Evolutionary conservation across 2,888 invertebrate genomes (phyloP).

Genomic region (Parasteatoda lunata): DNA sequence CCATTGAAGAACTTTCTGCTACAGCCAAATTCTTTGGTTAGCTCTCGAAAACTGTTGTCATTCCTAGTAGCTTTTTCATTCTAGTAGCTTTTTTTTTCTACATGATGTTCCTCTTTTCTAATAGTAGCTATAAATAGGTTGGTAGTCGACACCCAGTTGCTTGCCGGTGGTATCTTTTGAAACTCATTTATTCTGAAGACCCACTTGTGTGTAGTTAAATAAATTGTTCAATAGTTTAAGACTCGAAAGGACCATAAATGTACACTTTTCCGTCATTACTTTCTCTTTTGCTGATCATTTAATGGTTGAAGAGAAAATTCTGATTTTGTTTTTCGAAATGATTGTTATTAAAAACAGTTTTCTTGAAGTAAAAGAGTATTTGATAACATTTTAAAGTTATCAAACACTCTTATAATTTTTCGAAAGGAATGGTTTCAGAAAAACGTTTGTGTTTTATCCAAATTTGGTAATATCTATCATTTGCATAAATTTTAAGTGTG

Average conservation of each 20-base stretch:
- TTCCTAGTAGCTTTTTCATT: conserved; percentile 39
- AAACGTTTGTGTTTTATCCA: too few relatives aligned
- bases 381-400: too few relatives aligned
- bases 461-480: too few relatives aligned
- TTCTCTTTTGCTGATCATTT: background rate
- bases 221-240: background rate
- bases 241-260: background rate
- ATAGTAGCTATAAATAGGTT: conserved; percentile 37
- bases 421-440: too few relatives aligned
- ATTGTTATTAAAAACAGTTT: too few relatives aligned
- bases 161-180: background rate
- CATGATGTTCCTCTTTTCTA: conserved; percentile 10
- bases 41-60: conserved; percentile 33
- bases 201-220: conserved; percentile 1
- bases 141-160: background rate
- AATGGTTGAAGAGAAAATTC: too few relatives aligned
- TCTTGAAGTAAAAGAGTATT: too few relatives aligned
- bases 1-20: background rate
- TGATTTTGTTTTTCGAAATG: too few relatives aligned
- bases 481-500: too few relatives aligned
- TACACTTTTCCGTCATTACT: background rate
- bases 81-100: background rate
- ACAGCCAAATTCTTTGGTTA: conserved; percentile 29
- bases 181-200: background rate
- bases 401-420: too few relatives aligned